Conservation (phyloP, 2,113 vertebrate genomes). For the Muntiacus muntjak region DNA sequence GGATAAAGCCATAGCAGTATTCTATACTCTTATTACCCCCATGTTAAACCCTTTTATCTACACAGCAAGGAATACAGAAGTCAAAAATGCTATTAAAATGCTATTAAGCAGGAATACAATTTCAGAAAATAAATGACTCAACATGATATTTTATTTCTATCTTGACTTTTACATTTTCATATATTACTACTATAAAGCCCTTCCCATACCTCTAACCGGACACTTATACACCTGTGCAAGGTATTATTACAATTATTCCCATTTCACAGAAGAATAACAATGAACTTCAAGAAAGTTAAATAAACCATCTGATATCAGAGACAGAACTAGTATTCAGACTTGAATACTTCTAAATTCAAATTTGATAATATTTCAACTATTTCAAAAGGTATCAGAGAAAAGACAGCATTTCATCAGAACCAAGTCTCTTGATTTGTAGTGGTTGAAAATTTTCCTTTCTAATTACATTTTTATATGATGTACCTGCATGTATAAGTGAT, state of each 20-base stretch:
- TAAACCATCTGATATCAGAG: not conserved
- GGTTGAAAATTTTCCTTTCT: not conserved
- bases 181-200: not conserved
- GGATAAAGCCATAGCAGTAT: not conserved
- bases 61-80: conserved; percentile 25
- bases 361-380: not conserved
- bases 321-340: not conserved
- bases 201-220: not conserved
- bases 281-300: not conserved
- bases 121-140: not conserved
- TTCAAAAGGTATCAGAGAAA: not conserved
- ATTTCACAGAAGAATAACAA: not conserved
- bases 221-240: not conserved
- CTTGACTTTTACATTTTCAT: not conserved
- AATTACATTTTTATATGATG: not conserved
- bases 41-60: conserved; percentile 29
- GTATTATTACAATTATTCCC: not conserved
- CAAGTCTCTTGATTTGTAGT: not conserved
- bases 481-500: not conserved
- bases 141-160: not conserved
- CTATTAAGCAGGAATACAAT: not conserved
- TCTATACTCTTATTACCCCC: not conserved
- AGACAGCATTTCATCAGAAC: not conserved
- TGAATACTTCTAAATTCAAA: not conserved
- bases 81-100: not conserved